Base-by-base conservation (phyloP, 1,140 invertebrate species). In the Araneus ventricosus region DNA sequence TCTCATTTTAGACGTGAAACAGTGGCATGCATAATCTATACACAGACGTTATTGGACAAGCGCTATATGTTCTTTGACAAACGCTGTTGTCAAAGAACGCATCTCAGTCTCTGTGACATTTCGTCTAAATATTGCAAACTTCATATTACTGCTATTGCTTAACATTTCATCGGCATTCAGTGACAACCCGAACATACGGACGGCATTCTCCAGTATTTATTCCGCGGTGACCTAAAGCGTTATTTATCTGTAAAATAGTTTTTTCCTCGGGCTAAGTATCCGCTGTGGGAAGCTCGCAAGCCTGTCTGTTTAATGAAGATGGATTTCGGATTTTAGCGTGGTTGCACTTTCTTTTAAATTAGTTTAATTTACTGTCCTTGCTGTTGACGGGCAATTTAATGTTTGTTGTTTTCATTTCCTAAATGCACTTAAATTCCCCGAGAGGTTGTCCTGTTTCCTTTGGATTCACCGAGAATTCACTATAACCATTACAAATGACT, bases 401-500 rank as follows among this genome's bases (percentile, higher is more conserved):
- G 3, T 75, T 75, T 75, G 70, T 75, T 37, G 34, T 75, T 75
- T 75, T 75, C 20, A 75, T 75, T 75, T 34, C 20, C 14, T 75
- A 37, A 75, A 20, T 37, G 17, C 2, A 34, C 30, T 75, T 75
- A 75, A 75, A 37, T 30, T 75, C 34, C 70, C 30, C 3, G 30
- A 37, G 70, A 75, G 30, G 20, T 30, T 4, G 30, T 20, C 10
- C 17, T 37, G 3, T 37, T 70, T 70, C n/a, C 2, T 70, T 14
- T 20, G 70, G 4, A 37, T 75, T 37, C 70, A 20, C 30, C 20
- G 70, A 37, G 30, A 75, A 34, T 75, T 75, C n/a, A 14, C 30
- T 37, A n/a, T 75, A 75, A 34, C 70, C 30, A 75, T 75, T 75
- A 75, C 30, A 75, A 75, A 75, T 75, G 30, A 75, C 70, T 22